These are phyloP conservation scores for Macrocentrus cingulum DNA, from an alignment of 1,140 invertebrate genomes.

Conservation along the genomic window DNA sequence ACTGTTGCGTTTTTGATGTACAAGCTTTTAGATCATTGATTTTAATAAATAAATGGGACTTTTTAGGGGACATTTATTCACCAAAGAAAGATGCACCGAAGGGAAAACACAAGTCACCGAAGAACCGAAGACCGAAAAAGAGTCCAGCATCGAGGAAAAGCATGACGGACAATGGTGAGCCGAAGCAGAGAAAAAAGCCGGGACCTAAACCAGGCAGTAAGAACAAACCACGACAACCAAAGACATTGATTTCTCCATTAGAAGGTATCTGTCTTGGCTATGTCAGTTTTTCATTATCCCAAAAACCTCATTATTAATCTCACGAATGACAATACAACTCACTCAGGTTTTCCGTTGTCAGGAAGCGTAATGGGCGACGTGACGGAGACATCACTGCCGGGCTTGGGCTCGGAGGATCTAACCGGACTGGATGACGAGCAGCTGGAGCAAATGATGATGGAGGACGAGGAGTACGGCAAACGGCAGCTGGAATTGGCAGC, in stretches of 20 bases:
- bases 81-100: conserved; percentile 48
- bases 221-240: conserved; percentile 43
- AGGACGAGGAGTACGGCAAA: conserved; percentile 65
- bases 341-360: conserved; percentile 34
- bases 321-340: background rate
- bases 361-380: conserved; percentile 40
- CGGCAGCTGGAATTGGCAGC: conserved; percentile 61
- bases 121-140: conserved; percentile 45
- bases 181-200: conserved; percentile 52
- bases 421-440: conserved; percentile 64
- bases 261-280: conserved; percentile 2
- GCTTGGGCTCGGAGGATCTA: conserved; percentile 55
- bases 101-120: conserved; percentile 45
- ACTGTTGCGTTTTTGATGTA: too few species aligned
- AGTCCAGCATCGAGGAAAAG: conserved; percentile 44
- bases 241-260: conserved; percentile 20
- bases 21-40: too few species aligned
- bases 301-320: background rate
- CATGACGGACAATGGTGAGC: conserved; percentile 43
- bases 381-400: conserved; percentile 43
- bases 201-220: conserved; percentile 57
- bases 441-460: conserved; percentile 64
- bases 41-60: too few species aligned
- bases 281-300: background rate
- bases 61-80: conserved; percentile 51